Percentiles rank a stretch among this genome's conserved stretches.
phyloP scores from a whole-genome alignment of 2,113 vertebrate species.

The Melanostigma gelatinosum region DNA sequence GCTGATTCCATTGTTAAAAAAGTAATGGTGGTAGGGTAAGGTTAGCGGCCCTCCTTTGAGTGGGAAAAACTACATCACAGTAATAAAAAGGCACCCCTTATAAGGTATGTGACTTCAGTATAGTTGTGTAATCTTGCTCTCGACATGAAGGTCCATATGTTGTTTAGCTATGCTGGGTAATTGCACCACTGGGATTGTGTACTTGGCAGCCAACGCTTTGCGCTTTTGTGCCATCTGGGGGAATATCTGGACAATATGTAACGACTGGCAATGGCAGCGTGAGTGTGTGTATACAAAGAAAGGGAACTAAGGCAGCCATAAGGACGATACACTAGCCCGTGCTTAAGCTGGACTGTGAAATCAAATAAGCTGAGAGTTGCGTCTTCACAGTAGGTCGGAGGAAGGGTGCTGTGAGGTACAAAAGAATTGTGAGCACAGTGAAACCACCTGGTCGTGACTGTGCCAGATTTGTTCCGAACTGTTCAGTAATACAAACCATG shows the following conservation, averaged over 20 bases:
- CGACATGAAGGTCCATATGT: constrained; percentile 58
- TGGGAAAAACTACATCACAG: constrained; percentile 71
- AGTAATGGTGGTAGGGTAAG: not conserved
- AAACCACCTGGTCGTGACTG: constrained; percentile 16
- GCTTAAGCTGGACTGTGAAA: constrained; percentile 61
- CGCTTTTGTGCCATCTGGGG: constrained; percentile 63
- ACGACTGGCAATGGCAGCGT: constrained; percentile 60
- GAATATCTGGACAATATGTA: constrained; percentile 71
- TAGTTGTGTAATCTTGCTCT: constrained; percentile 54
- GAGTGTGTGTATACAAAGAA: constrained; percentile 46
- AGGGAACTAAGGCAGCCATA: constrained; percentile 23
- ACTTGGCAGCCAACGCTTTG: constrained; percentile 59
- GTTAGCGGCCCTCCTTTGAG: constrained; percentile 27
- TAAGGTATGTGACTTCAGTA: constrained; percentile 51
- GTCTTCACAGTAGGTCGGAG: constrained; percentile 43
- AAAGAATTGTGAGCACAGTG: constrained; percentile 21
- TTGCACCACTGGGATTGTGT: constrained; percentile 61
- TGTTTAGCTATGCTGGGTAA: constrained; percentile 62
- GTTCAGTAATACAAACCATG: constrained; percentile 47
- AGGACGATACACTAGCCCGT: constrained; percentile 49
- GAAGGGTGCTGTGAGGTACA: constrained; percentile 15
- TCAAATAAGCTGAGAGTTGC: constrained; percentile 40
- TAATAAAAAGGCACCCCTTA: constrained; percentile 55
- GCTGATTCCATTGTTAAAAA: constrained; percentile 76
- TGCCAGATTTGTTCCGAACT: constrained; percentile 40